Percentiles rank a stretch among this genome's conserved stretches.
phyloP scores from a whole-genome alignment of 2,888 invertebrate genomes.

The Erynnis tages region DNA sequence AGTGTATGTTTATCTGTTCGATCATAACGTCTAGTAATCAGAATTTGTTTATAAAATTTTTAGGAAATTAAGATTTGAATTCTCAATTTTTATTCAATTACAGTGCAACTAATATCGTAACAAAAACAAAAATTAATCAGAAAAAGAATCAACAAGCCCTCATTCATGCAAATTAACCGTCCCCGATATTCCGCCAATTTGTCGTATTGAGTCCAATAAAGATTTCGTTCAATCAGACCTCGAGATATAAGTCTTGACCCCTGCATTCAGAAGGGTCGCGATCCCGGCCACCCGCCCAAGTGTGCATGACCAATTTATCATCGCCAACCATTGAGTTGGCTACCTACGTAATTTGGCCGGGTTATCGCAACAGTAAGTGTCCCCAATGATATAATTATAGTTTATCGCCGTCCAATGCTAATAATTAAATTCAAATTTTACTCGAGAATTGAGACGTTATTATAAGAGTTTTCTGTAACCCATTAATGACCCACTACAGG shows the following conservation, averaged over 20 bases:
- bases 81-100: no score
- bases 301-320: conserved; percentile 27
- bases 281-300: conserved; percentile 10
- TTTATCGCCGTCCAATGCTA: background rate
- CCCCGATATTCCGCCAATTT: conserved; percentile 2
- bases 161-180: background rate
- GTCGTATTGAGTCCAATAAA: conserved; percentile 20
- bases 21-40: no score
- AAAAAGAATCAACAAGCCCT: no score
- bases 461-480: background rate
- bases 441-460: background rate
- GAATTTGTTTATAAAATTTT: no score
- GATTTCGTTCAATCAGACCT: background rate
- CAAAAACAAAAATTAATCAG: no score
- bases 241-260: conserved; percentile 25
- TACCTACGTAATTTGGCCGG: conserved; percentile 22
- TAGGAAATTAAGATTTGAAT: no score
- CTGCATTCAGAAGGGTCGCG: conserved; percentile 16
- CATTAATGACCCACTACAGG: background rate
- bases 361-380: conserved; percentile 28
- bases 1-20: no score
- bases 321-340: conserved; percentile 1
- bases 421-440: conserved; percentile 1
- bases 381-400: conserved; percentile 11
- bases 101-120: no score